Evolutionary conservation across 2,888 invertebrate species (phyloP), one percentile per base, ranked within the genome.

Genomic region (Hypolimnas misippus): DNA sequence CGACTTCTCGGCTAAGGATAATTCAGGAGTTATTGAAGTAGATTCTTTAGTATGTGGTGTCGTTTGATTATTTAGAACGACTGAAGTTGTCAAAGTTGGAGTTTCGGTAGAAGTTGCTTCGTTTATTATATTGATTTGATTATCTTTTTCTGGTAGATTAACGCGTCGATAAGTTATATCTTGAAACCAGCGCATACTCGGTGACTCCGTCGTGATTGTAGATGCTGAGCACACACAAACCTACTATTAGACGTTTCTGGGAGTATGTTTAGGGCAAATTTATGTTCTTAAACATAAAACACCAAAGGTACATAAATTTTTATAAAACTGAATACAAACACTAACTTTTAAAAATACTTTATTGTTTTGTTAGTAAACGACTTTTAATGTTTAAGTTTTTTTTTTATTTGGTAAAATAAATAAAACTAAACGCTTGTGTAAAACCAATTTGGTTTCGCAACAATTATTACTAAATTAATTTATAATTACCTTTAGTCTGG

Each of bases 171-270:
- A 61, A 21, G 60, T 42, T 62, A 70, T 57, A 4, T 62, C 63
- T 42, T 66, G 59, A 12, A 58, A 38, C 7, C 46, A 63, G 5
- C 65, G 66, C 14, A 62, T 51, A 17, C 62, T 65, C 62, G 62
- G 63, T 60, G 67, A 29, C 65, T 50, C 66, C 58, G 62, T 58
- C 29, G 53, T 66, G 68, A 70, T 65, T 77, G 78, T 35, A 29
- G 53, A 35, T 46, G 52, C 89, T 90, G 81, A 76, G 83, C 83
- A 88, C 79, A 88, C 79, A 89, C 72, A 88, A 87, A 79, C 77
- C 76, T 77, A 76, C 72, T 61, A 77, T 88, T 89, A 67, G 55
- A 52, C 25, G 38, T 54, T 46, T 40, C 46, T 35, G 21, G 35
- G 10, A 17, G 17, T 14, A 49, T 46, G 3, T 7, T 5, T 25